Base-by-base conservation (phyloP, 2,113 vertebrate genomes). In the Megaleporinus macrocephalus region DNA sequence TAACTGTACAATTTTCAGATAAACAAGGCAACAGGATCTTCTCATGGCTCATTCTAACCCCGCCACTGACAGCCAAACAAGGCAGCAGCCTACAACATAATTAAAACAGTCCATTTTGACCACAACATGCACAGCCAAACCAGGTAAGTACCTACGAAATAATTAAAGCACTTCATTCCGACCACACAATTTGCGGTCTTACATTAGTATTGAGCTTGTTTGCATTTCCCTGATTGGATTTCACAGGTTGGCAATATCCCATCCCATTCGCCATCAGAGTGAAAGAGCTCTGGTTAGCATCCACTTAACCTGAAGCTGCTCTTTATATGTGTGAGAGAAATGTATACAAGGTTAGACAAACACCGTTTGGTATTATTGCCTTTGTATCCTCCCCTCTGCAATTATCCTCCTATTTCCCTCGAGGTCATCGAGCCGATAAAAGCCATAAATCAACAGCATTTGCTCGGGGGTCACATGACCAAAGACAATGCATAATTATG, bases 401-500 rank as follows among this genome's bases (percentile, higher is more conserved):
- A 83, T 83, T 80, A 86, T 63, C 59, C 44, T 66, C 49, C 27
- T 57, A 53, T 73, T 83, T 73, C 68, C 84, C 76, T 44, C 1
- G 18, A 73, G 77, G 81, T 80, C 18, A 20, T 73, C 9, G 57
- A 47, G 66, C 53, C 47, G 30, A 83, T 83, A 79, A 83, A 77
- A 82, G 57, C 24, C 20, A 85, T 82, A 63, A 36, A 83, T 86
- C 81, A 86, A 77, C 69, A 27, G 59, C 69, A 73, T 79, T 79
- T 55, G 59, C 65, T 73, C 12, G 51, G 71, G 9, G 59, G 66
- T 72, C 63, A 80, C 72, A 73, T 77, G 66, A 80, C 80, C 81
- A 83, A 73, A 83, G 63, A 82, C 80, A 71, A 85, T 82, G 53
- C 76, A 79, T 83, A 83, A 80, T 86, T 83, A 83, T 80, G 36